Evolutionary conservation across 2,113 vertebrate species (phyloP).

Genomic region (Channa maculata): DNA sequence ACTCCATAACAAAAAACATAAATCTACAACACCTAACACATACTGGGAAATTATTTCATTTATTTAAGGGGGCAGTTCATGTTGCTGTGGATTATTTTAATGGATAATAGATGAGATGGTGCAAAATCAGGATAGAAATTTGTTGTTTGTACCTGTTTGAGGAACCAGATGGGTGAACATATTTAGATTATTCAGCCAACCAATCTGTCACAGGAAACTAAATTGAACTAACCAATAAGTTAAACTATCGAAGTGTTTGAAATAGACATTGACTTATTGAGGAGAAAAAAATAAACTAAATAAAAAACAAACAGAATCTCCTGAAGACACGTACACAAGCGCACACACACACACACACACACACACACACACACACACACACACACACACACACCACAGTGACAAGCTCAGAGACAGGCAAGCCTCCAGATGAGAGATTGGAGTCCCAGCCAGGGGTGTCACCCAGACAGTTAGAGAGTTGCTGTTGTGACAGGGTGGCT

Average conservation of each 20-base stretch:
- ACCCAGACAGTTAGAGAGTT: constrained; percentile 83
- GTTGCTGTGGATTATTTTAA: constrained; percentile 15
- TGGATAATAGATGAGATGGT: constrained; percentile 28
- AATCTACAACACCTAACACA: constrained; percentile 11
- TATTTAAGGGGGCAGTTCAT: constrained; percentile 19
- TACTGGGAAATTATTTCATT: constrained; percentile 33
- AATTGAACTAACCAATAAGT: constrained; percentile 7
- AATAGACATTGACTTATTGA: neutral
- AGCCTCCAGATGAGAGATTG: constrained; percentile 83
- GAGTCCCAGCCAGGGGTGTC: constrained; percentile 81
- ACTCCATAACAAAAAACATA: constrained; percentile 11
- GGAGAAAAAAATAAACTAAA: constrained; percentile 11
- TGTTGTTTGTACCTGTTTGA: constrained; percentile 16
- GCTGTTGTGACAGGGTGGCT: constrained; percentile 88
- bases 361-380: constrained; percentile 31
- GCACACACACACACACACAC: constrained; percentile 25
- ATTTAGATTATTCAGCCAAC: constrained; percentile 15
- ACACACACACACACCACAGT: constrained; percentile 50
- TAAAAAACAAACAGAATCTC: constrained; percentile 16
- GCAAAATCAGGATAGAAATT: constrained; percentile 5
- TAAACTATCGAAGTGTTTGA: neutral
- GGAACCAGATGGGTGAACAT: constrained; percentile 31
- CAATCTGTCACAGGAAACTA: constrained; percentile 19
- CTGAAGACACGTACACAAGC: constrained; percentile 23
- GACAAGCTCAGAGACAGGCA: constrained; percentile 73